Evolutionary conservation across 2,797 vertebrate genomes (phyloP).

Genomic region (Muraenolepis orangiensis): DNA sequence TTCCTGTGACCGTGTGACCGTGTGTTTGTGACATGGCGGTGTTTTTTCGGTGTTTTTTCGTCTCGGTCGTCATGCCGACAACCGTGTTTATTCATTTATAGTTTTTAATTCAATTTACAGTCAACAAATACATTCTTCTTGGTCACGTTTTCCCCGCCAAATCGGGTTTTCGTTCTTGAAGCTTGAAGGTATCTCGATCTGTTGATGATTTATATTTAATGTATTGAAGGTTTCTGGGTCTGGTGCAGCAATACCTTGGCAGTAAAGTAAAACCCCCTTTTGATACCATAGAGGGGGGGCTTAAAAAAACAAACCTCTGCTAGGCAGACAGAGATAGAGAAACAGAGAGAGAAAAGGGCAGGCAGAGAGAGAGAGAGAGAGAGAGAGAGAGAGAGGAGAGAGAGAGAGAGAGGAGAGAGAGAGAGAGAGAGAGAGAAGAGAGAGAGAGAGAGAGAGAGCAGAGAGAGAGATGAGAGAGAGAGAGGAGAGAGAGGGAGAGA

Average conservation of each 20-base stretch:
- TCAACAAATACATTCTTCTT: neutral
- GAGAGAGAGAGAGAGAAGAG: constrained; percentile 34
- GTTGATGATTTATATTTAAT: neutral
- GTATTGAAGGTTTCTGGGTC: too few relatives aligned
- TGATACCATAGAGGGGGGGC: constrained; percentile 1
- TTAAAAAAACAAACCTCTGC: constrained; percentile 26
- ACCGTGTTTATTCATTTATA: neutral
- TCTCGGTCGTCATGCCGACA: neutral
- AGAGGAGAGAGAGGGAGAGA: constrained; percentile 21
- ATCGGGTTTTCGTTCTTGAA: neutral
- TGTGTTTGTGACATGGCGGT: too few relatives aligned
- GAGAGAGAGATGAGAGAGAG: neutral
- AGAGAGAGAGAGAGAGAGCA: constrained; percentile 22
- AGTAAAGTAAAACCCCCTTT: constrained; percentile 9
- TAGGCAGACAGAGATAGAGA: constrained; percentile 20
- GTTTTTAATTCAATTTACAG: neutral
- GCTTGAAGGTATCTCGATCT: neutral
- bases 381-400: neutral
- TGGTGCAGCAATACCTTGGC: neutral
- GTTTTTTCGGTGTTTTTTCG: too few relatives aligned
- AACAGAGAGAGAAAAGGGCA: neutral
- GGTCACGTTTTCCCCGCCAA: neutral
- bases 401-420: constrained; percentile 21
- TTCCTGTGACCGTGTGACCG: too few relatives aligned
- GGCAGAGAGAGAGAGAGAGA: constrained; percentile 2